Conservation (phyloP, 2,797 vertebrate species). For the Cebuella pygmaea region DNA sequence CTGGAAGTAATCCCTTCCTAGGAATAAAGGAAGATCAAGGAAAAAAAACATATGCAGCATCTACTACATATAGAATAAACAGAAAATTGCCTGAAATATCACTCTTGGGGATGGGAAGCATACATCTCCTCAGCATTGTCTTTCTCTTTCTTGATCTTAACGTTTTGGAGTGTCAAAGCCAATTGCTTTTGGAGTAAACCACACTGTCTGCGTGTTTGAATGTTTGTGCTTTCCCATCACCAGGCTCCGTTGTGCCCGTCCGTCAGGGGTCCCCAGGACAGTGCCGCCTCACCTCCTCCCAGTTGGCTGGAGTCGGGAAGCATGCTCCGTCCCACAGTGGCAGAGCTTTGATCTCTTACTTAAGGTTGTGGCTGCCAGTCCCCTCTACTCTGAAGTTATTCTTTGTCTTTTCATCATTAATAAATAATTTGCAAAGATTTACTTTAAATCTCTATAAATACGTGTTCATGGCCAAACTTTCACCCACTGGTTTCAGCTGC, state of each 20-base stretch:
- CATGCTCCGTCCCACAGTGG: fast-evolving
- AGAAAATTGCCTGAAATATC: background rate
- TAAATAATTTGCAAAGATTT: background rate
- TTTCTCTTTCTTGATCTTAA: background rate
- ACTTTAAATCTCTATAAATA: background rate
- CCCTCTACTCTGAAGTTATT: background rate
- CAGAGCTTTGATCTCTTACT: too few relatives aligned
- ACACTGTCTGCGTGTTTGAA: fast-evolving
- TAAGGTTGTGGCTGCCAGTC: fast-evolving
- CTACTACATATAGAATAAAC: background rate
- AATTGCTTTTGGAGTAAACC: background rate
- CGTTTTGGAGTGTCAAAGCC: background rate
- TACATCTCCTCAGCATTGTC: background rate
- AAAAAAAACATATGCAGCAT: background rate
- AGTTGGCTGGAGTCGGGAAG: fast-evolving
- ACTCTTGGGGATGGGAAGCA: background rate
- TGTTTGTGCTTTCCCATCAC: background rate
- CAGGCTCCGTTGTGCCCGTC: fast-evolving
- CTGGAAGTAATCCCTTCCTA: background rate
- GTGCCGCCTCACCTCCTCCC: too few relatives aligned
- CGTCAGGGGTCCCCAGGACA: fast-evolving
- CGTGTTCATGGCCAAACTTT: background rate
- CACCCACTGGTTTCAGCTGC: background rate
- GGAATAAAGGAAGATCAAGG: background rate
- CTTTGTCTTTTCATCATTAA: background rate